Conservation (phyloP, 2,888 invertebrate genomes). For the Eupithecia vulgata region DNA sequence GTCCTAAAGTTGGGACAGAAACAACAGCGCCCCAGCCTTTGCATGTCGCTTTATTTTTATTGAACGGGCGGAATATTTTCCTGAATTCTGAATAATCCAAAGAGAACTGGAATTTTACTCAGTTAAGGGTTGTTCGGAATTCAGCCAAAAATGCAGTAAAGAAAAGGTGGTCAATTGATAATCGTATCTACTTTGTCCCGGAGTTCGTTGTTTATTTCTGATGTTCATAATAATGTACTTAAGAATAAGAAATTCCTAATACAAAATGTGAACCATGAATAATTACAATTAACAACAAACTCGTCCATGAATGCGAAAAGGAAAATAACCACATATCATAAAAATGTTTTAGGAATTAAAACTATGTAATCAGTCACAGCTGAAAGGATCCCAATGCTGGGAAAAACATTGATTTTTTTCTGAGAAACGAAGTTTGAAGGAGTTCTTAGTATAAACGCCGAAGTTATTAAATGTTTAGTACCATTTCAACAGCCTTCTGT, state of each 20-base stretch:
- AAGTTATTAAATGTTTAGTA: background rate
- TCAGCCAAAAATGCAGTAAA: background rate
- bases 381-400: background rate
- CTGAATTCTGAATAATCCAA: conserved; percentile 1
- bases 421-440: background rate
- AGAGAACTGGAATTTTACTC: background rate
- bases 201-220: background rate
- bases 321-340: background rate
- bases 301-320: too few relatives aligned
- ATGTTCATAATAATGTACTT: background rate
- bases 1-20: background rate
- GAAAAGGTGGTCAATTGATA: background rate
- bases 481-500: background rate
- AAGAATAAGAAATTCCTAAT: too few relatives aligned
- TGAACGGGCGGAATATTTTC: background rate
- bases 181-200: background rate
- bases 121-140: background rate
- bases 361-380: background rate
- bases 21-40: background rate
- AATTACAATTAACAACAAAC: too few relatives aligned
- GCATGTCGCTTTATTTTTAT: conserved; percentile 1
- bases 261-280: too few relatives aligned
- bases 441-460: background rate
- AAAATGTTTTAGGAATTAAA: background rate
- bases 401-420: background rate